Evolutionary conservation across 2,113 vertebrate species (phyloP).

Genomic region (Rhinolophus ferrumequinum): DNA sequence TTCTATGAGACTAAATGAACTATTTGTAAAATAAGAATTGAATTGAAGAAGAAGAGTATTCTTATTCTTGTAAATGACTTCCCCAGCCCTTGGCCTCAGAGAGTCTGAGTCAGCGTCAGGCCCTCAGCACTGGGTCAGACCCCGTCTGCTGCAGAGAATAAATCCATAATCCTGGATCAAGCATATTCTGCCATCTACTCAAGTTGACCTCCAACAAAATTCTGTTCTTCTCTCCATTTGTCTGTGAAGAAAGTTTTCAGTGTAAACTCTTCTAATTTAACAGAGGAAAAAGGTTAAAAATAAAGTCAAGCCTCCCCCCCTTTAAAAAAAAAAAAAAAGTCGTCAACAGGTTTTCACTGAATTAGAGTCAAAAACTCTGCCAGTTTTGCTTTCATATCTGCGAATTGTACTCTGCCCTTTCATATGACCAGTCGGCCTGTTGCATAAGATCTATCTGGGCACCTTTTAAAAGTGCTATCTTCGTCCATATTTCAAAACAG

Average conservation of each 20-base stretch:
- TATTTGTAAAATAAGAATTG: background rate
- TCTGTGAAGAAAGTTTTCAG: constrained; percentile 35
- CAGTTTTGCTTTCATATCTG: constrained; percentile 80
- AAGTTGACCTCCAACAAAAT: constrained; percentile 29
- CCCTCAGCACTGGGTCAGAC: background rate
- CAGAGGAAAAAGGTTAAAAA: constrained; percentile 51
- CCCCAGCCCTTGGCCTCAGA: background rate
- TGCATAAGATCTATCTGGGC: constrained; percentile 80
- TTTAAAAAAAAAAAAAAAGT: constrained; percentile 49
- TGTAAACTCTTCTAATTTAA: constrained; percentile 48
- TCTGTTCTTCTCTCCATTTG: constrained; percentile 48
- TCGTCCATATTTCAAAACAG: constrained; percentile 86
- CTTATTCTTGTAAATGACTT: constrained; percentile 11
- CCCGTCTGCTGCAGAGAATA: background rate
- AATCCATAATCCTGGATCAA: background rate
- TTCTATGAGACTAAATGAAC: constrained; percentile 19
- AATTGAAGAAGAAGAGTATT: background rate
- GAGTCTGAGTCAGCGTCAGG: background rate
- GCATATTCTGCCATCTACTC: background rate
- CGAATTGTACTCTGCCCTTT: constrained; percentile 79
- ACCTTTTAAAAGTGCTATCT: constrained; percentile 85
- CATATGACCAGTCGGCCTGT: constrained; percentile 80
- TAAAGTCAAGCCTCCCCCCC: background rate
- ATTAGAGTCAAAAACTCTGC: constrained; percentile 79
- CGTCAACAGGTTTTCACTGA: constrained; percentile 74